Conservation (phyloP, 2,113 vertebrate species). For the Toxostoma redivivum region DNA sequence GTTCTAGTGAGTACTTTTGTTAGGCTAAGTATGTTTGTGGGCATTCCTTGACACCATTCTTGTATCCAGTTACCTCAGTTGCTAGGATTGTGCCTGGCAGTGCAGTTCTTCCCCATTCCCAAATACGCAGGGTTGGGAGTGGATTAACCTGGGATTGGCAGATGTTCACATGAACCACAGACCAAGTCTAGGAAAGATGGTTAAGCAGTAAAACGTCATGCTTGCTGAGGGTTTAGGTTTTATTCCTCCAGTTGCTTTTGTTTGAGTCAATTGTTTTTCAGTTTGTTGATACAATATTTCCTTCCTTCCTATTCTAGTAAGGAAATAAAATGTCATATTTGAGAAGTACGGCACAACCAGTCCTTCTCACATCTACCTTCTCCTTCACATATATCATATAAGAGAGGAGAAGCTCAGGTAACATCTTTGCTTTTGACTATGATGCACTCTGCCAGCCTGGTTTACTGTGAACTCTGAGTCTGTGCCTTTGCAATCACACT, state of each 20-base stretch:
- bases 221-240: background rate
- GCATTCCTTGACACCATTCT: background rate
- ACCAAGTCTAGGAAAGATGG: background rate
- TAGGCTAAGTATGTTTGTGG: background rate
- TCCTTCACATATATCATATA: background rate
- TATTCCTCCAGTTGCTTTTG: background rate
- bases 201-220: background rate
- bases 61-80: background rate
- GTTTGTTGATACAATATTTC: background rate
- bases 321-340: background rate
- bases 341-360: background rate
- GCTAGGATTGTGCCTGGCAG: background rate
- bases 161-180: background rate
- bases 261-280: background rate
- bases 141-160: background rate
- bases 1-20: background rate
- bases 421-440: background rate
- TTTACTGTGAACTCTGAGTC: background rate
- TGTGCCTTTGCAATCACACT: background rate
- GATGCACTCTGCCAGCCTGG: background rate
- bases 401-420: background rate
- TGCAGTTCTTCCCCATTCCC: background rate
- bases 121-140: no score
- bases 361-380: background rate
- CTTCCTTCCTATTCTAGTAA: background rate